These are phyloP conservation scores for Holothuria glaberrima DNA, from an alignment of 35 echinoderm and acorn worm species.

Conservation along the genomic window DNA sequence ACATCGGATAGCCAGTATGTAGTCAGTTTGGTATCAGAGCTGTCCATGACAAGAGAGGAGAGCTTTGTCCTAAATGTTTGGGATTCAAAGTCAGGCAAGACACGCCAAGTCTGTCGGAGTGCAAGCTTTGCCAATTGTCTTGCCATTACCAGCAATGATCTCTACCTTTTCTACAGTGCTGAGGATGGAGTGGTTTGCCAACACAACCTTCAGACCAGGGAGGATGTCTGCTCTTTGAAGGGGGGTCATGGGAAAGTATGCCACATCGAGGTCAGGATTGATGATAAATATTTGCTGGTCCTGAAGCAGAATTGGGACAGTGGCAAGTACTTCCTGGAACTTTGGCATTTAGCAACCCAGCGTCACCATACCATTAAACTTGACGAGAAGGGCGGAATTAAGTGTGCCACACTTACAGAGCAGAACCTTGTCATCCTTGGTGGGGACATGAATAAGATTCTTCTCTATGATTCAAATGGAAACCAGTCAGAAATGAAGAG, in stretches of 20 bases:
- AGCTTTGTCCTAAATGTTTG: conserved; percentile 33
- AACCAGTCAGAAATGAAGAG: conserved; percentile 10
- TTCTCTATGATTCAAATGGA: conserved; percentile 9
- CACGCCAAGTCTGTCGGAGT: conserved; percentile 13
- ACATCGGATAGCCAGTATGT: conserved; percentile 47
- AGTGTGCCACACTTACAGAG: conserved; percentile 29
- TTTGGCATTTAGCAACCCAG: conserved; percentile 23
- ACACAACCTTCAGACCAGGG: not conserved
- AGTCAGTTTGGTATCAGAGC: conserved; percentile 19
- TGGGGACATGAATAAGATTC: conserved; percentile 12
- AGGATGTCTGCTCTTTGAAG: conserved; percentile 21
- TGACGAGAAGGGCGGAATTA: not conserved
- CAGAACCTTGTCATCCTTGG: conserved; percentile 36
- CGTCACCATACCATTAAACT: conserved; percentile 50
- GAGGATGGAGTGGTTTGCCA: conserved; percentile 45
- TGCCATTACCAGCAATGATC: conserved; percentile 26
- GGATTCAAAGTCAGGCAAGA: conserved; percentile 32
- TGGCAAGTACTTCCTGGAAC: conserved; percentile 14
- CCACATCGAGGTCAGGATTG: conserved; percentile 30
- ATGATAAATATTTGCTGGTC: conserved; percentile 45
- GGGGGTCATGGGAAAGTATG: conserved; percentile 35
- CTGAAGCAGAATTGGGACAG: not conserved
- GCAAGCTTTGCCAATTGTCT: conserved; percentile 3
- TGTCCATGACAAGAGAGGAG: conserved; percentile 27
- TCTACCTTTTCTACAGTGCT: conserved; percentile 41